Evolutionary conservation across 2,797 vertebrate genomes (phyloP).

Genomic region (Octomys mimax): DNA sequence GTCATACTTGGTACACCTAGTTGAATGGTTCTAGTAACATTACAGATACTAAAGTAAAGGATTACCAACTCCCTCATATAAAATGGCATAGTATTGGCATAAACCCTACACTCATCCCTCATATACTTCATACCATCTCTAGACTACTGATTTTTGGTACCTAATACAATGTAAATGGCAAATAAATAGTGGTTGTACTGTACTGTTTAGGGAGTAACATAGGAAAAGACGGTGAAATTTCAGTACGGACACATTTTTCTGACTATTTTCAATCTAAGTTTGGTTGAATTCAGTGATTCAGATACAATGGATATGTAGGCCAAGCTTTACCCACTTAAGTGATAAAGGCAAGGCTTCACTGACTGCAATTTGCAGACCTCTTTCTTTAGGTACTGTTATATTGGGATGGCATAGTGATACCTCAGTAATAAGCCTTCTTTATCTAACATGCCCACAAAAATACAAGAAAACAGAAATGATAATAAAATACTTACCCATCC

Average conservation of each 20-base stretch:
- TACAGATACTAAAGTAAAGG: neutral
- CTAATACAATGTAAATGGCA: too few species aligned
- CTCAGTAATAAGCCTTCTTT: neutral
- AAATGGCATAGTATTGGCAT: neutral
- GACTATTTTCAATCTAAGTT: neutral
- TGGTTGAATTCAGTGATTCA: neutral
- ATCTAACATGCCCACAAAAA: neutral
- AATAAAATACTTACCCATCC: conserved; percentile 83
- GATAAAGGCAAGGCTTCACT: neutral
- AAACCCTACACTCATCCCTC: neutral
- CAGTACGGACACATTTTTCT: neutral
- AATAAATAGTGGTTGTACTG: neutral
- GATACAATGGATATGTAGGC: too few species aligned
- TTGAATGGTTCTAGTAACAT: neutral
- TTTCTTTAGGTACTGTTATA: neutral
- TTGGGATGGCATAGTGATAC: neutral
- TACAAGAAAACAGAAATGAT: neutral
- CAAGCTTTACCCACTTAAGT: neutral
- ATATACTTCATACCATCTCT: too few species aligned
- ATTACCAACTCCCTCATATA: neutral
- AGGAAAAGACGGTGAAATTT: neutral
- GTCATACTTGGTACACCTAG: neutral
- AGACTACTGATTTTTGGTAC: too few species aligned
- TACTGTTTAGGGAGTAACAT: neutral
- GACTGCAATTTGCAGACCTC: neutral